Evolutionary conservation across 2,888 invertebrate species (phyloP).

Genomic region (Cabera pusaria): DNA sequence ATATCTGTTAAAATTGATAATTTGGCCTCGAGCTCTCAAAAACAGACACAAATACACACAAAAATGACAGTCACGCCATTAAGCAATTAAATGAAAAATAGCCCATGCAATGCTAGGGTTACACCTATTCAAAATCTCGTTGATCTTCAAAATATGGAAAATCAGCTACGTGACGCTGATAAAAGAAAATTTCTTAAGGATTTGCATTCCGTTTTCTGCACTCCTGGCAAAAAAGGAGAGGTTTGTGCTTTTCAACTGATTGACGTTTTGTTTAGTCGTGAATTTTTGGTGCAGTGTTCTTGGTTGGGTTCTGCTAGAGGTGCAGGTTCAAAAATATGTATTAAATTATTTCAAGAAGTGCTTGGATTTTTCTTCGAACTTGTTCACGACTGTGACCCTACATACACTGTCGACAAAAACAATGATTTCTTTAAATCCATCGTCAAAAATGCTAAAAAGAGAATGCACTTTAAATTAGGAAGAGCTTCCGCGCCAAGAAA

Average conservation of each 20-base stretch:
- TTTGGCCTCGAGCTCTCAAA: constrained; percentile 7
- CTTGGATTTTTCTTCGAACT: constrained; percentile 3
- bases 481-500: background rate
- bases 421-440: constrained; percentile 8
- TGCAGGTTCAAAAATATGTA: constrained; percentile 5
- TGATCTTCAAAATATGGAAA: constrained; percentile 15
- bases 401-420: constrained; percentile 7
- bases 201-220: constrained; percentile 12
- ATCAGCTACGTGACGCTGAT: constrained; percentile 10
- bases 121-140: constrained; percentile 8
- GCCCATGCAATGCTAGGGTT: constrained; percentile 1
- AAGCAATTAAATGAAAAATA: background rate
- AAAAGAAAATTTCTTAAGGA: constrained; percentile 12
- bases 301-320: constrained; percentile 10
- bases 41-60: constrained; percentile 1
- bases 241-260: constrained; percentile 10
- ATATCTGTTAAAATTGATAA: constrained; percentile 8
- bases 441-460: constrained; percentile 7
- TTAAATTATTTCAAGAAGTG: constrained; percentile 1
- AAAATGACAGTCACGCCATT: background rate
- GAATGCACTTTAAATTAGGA: constrained; percentile 4
- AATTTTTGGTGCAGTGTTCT: constrained; percentile 8
- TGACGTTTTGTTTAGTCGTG: constrained; percentile 10
- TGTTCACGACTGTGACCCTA: no score
- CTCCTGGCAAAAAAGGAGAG: constrained; percentile 7